Conservation (phyloP, 1,140 invertebrate species). For the Trichonephila clavipes region DNA sequence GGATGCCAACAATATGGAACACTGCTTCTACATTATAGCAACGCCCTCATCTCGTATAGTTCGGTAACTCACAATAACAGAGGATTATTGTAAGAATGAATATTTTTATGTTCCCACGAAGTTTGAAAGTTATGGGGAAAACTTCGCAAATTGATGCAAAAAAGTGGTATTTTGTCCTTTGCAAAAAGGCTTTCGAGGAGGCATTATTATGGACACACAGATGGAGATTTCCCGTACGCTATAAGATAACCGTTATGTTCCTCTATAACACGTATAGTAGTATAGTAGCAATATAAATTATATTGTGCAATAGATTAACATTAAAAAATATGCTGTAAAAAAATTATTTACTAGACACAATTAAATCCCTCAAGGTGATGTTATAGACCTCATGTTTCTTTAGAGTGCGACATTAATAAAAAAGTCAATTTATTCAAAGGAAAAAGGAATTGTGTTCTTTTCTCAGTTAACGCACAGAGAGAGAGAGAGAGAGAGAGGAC, state of each 20-base stretch:
- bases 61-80: not conserved
- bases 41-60: not conserved
- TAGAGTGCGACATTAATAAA: too few species aligned
- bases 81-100: not conserved
- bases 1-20: slow-evolving; percentile 21
- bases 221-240: not conserved
- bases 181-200: not conserved
- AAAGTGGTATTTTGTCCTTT: not conserved
- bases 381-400: too few species aligned
- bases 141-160: not conserved
- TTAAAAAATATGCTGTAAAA: too few species aligned
- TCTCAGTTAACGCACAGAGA: too few species aligned
- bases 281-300: not conserved
- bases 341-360: too few species aligned
- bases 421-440: too few species aligned
- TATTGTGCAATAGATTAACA: not conserved
- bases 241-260: not conserved
- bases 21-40: not conserved
- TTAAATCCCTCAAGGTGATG: too few species aligned
- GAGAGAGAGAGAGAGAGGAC: too few species aligned
- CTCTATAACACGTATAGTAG: not conserved
- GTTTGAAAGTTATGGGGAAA: not conserved
- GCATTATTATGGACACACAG: too few species aligned
- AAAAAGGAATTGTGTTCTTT: too few species aligned
- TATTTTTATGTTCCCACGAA: slow-evolving; percentile 1